Evolutionary conservation across 1,140 invertebrate species (phyloP).

Genomic region (Anagrus nilaparvatae): DNA sequence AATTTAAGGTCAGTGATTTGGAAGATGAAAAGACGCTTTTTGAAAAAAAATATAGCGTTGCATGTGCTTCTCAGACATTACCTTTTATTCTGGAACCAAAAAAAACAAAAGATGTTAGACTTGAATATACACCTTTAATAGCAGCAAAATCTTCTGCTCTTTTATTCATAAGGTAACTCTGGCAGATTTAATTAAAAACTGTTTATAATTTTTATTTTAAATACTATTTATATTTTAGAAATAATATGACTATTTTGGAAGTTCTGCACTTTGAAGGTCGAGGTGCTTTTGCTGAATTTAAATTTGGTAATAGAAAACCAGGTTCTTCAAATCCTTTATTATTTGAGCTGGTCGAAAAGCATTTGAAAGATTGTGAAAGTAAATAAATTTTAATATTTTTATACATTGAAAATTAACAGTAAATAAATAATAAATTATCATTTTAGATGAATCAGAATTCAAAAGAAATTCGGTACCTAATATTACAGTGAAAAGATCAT

Average conservation of each 20-base stretch:
- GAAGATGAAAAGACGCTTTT: conserved; percentile 25
- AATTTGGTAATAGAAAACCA: conserved; percentile 81
- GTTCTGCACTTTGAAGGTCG: conserved; percentile 69
- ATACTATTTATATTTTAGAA: conserved; percentile 47
- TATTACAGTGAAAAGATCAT: conserved; percentile 72
- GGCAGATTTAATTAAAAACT: neutral
- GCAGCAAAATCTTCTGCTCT: conserved; percentile 31
- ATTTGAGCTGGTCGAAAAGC: conserved; percentile 78
- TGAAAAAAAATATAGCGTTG: conserved; percentile 26
- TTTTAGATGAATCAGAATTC: conserved; percentile 23
- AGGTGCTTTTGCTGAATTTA: conserved; percentile 76
- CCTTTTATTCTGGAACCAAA: conserved; percentile 38
- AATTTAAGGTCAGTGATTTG: conserved; percentile 34
- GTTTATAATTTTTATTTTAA: conserved; percentile 1
- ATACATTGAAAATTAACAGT: neutral
- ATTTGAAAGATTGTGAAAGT: conserved; percentile 72
- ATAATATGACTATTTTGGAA: conserved; percentile 90
- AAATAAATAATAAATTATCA: too few relatives aligned
- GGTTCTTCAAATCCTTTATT: conserved; percentile 61
- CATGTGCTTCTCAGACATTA: conserved; percentile 24
- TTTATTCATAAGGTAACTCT: conserved; percentile 35
- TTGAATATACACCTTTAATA: conserved; percentile 35
- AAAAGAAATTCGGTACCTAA: conserved; percentile 49
- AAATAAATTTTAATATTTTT: conserved; percentile 26
- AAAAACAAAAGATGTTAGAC: conserved; percentile 33